A percentile compares a stretch with the other conserved stretches of the same genome.
These are phyloP conservation scores for Calvadosia cruxmelitensis DNA, from an alignment of 30 jellyfish, hydroid and myxozoan genomes.

Conservation along the genomic window DNA sequence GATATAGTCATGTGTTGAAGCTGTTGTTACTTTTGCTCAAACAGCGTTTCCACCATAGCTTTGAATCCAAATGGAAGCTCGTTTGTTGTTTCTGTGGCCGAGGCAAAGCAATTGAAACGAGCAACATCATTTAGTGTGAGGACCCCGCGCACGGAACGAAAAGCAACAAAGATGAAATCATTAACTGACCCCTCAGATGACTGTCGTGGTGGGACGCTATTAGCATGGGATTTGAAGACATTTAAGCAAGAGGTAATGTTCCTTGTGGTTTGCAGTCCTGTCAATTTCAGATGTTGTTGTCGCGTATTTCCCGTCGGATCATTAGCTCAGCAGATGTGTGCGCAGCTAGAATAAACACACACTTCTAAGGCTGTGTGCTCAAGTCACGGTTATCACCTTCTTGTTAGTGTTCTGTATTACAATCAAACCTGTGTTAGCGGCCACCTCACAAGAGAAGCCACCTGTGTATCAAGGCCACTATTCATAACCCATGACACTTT, in stretches of 20 bases:
- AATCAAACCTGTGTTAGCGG: not conserved
- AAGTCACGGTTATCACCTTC: too few species aligned
- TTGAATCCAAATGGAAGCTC: slow-evolving; percentile 55
- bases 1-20: not conserved
- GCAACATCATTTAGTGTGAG: slow-evolving; percentile 4
- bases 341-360: too few species aligned
- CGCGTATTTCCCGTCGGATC: too few species aligned
- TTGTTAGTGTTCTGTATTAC: not conserved
- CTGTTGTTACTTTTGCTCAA: not conserved
- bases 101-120: not conserved
- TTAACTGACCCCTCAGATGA: slow-evolving; percentile 39
- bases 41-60: not conserved
- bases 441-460: too few species aligned
- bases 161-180: slow-evolving; percentile 24
- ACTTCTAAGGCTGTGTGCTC: too few species aligned
- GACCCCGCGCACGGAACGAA: not conserved
- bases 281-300: too few species aligned
- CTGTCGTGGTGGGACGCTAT: slow-evolving; percentile 46
- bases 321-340: too few species aligned
- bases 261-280: too few species aligned
- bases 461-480: too few species aligned
- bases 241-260: slow-evolving; percentile 37
- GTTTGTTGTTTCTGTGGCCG: slow-evolving; percentile 4
- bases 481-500: too few species aligned
- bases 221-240: slow-evolving; percentile 59